phyloP scores from a whole-genome alignment of 2,888 invertebrate species.

The Poecilus cupreus region DNA sequence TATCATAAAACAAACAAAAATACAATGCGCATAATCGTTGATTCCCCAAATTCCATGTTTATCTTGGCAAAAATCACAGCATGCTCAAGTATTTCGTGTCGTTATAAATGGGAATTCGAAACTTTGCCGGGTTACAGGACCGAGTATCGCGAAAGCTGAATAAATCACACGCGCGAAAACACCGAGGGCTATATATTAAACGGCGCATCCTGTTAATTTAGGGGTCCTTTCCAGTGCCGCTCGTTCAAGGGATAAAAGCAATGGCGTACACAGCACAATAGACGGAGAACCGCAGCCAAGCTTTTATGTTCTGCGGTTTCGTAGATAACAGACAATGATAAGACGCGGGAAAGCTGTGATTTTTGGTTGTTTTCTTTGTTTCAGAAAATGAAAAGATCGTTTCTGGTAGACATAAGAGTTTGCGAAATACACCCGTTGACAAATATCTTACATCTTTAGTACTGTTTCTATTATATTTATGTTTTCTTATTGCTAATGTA shows the following conservation, averaged over 20 bases:
- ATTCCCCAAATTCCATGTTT: no score
- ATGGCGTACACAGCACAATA: not conserved
- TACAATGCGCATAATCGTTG: no score
- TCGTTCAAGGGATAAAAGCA: not conserved
- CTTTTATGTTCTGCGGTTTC: not conserved
- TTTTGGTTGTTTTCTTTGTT: not conserved
- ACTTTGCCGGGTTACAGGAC: not conserved
- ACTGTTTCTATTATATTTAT: no score
- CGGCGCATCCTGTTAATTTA: slow-evolving; percentile 42
- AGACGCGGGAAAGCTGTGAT: not conserved
- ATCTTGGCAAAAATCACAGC: no score
- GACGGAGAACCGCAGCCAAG: not conserved
- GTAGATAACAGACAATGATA: not conserved
- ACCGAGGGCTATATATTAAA: slow-evolving; percentile 17
- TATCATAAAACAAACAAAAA: no score
- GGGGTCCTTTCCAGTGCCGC: not conserved
- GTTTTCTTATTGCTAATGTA: no score
- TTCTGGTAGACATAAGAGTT: no score
- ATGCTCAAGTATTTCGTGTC: no score
- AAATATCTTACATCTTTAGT: no score
- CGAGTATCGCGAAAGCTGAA: not conserved
- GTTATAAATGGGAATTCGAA: not conserved
- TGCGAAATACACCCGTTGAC: no score
- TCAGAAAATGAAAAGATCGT: not conserved
- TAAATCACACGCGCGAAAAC: slow-evolving; percentile 16